Percentiles rank a stretch among this genome's conserved stretches.
Conservation (phyloP, 2,888 invertebrate genomes). For the Apodemia mormo region DNA sequence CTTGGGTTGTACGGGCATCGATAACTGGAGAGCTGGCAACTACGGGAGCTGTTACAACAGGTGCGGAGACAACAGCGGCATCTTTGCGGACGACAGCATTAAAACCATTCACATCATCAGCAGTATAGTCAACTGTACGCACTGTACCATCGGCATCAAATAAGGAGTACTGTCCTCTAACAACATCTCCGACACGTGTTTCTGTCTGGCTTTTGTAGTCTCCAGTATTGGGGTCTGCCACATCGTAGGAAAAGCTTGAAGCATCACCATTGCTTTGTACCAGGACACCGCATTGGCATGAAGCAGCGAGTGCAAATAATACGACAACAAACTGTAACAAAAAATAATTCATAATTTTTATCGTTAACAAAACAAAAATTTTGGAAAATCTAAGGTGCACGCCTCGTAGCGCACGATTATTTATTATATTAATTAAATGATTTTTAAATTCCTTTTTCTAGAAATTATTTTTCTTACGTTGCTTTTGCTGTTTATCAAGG, state of each 20-base stretch:
- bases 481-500: no score
- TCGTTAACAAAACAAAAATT: no score
- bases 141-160: conserved; percentile 63
- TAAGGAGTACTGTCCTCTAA: conserved; percentile 64
- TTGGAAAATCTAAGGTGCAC: no score
- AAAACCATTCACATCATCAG: conserved; percentile 73
- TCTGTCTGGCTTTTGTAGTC: conserved; percentile 66
- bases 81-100: conserved; percentile 66
- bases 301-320: conserved; percentile 44
- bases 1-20: conserved; percentile 39
- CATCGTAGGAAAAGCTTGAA: conserved; percentile 59
- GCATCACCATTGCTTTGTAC: conserved; percentile 32
- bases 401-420: no score
- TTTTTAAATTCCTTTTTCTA: no score
- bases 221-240: conserved; percentile 64
- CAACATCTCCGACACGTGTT: conserved; percentile 57
- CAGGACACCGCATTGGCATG: conserved; percentile 33
- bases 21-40: conserved; percentile 33
- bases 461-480: no score
- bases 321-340: conserved; percentile 36
- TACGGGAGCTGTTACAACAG: conserved; percentile 23
- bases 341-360: neutral
- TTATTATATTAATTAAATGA: no score
- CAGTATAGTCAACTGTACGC: conserved; percentile 65
- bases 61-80: conserved; percentile 33